phyloP scores from a whole-genome alignment of 2,113 vertebrate species.

The Ranitomeya variabilis region DNA sequence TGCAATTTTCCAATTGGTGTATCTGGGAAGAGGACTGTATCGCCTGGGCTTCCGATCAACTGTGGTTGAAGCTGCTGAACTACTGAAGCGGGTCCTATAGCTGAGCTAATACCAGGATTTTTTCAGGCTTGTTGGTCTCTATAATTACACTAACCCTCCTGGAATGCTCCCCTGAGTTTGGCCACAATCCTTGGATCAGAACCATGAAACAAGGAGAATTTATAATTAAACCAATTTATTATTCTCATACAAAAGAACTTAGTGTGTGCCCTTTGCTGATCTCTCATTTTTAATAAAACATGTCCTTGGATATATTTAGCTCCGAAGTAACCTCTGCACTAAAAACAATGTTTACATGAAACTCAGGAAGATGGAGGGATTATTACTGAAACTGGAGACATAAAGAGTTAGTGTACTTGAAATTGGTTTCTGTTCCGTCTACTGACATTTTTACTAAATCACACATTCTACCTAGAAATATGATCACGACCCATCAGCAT shows the following conservation, averaged over 20 bases:
- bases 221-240: constrained; percentile 52
- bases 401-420: constrained; percentile 21
- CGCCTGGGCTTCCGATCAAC: constrained; percentile 48
- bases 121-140: constrained; percentile 55
- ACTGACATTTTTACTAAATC: not conserved
- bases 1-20: constrained; percentile 57
- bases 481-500: not conserved
- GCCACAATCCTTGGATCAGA: constrained; percentile 47
- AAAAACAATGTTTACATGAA: constrained; percentile 23
- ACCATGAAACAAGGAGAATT: constrained; percentile 28
- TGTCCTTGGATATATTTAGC: constrained; percentile 1
- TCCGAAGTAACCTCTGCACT: not conserved
- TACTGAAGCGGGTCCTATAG: constrained; percentile 48
- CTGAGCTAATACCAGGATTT: constrained; percentile 48
- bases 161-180: constrained; percentile 43
- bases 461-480: constrained; percentile 11
- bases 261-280: constrained; percentile 25
- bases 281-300: constrained; percentile 16
- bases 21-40: constrained; percentile 52
- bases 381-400: constrained; percentile 11
- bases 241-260: constrained; percentile 43
- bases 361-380: constrained; percentile 8
- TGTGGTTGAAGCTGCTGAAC: constrained; percentile 36
- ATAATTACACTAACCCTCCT: constrained; percentile 54
- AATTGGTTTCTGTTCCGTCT: constrained; percentile 8